These are phyloP conservation scores for Bovichtus diacanthus DNA, from an alignment of 2,797 vertebrate genomes.

Conservation along the genomic window DNA sequence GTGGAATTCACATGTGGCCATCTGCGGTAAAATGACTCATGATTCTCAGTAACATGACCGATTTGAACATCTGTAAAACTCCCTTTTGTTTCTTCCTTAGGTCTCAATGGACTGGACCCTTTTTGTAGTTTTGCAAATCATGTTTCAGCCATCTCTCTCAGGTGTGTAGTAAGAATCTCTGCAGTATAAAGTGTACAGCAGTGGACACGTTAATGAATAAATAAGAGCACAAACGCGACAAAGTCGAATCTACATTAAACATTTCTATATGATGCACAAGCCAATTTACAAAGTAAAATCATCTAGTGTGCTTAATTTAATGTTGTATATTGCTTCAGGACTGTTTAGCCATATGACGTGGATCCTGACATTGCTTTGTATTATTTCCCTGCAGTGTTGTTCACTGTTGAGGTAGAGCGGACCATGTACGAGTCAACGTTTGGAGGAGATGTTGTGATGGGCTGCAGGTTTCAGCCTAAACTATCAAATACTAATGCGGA, in stretches of 20 bases:
- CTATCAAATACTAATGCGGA: conserved; percentile 24
- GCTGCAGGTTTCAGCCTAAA: conserved; percentile 88
- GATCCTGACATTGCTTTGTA: neutral
- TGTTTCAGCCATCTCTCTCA: conserved; percentile 64
- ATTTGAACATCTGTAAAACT: conserved; percentile 16
- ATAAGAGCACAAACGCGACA: neutral
- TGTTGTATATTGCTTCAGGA: neutral
- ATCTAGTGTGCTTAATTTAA: neutral
- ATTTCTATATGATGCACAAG: neutral
- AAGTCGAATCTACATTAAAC: neutral
- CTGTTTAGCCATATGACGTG: neutral
- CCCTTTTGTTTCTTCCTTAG: conserved; percentile 40
- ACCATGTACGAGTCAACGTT: conserved; percentile 79
- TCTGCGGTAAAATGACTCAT: conserved; percentile 31
- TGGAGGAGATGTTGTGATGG: conserved; percentile 86
- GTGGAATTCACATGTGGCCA: conserved; percentile 14
- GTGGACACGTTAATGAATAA: neutral
- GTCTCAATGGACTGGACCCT: conserved; percentile 71
- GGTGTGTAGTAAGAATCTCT: conserved; percentile 53
- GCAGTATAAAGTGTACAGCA: neutral
- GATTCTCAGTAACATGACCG: fast-evolving
- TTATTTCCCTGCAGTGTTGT: conserved; percentile 80
- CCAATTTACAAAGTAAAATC: neutral
- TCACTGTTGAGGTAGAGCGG: conserved; percentile 86
- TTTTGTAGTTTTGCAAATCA: conserved; percentile 60